These are phyloP conservation scores for Salvelinus alpinus DNA, from an alignment of 2,113 vertebrate species.

Conservation along the genomic window DNA sequence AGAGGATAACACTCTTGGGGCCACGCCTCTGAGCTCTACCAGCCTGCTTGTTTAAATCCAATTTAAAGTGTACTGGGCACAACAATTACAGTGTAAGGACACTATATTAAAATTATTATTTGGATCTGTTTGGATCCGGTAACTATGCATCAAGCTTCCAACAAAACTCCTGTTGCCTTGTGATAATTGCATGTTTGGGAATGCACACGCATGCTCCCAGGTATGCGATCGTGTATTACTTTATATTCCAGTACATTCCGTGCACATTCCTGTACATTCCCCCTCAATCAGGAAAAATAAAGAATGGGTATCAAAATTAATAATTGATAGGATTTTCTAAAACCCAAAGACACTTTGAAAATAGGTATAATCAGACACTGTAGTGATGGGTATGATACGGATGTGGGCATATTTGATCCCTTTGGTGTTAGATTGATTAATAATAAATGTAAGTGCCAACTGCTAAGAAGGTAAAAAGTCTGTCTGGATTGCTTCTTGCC, in stretches of 20 bases:
- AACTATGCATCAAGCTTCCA: slow-evolving; percentile 59
- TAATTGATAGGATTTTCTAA: no score
- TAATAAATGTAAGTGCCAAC: slow-evolving; percentile 22
- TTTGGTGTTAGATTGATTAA: slow-evolving; percentile 21
- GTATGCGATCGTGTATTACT: slow-evolving; percentile 36
- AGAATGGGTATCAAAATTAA: background rate
- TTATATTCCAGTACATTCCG: slow-evolving; percentile 36
- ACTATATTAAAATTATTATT: slow-evolving; percentile 66
- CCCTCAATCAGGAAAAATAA: background rate
- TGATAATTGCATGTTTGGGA: slow-evolving; percentile 57
- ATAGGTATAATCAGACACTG: slow-evolving; percentile 33
- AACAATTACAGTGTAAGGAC: slow-evolving; percentile 48
- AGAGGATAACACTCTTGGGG: slow-evolving; percentile 34
- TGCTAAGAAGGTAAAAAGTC: slow-evolving; percentile 7
- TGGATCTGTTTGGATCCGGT: slow-evolving; percentile 70
- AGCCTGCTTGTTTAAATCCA: slow-evolving; percentile 28
- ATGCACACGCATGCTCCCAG: slow-evolving; percentile 17
- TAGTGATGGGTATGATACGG: background rate
- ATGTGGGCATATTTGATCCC: slow-evolving; percentile 13
- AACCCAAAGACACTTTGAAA: background rate
- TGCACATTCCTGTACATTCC: slow-evolving; percentile 39
- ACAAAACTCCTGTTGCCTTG: slow-evolving; percentile 15
- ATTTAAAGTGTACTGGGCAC: slow-evolving; percentile 15
- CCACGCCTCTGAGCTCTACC: slow-evolving; percentile 27
- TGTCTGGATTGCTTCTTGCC: slow-evolving; percentile 18